Percentiles rank a stretch among this genome's conserved stretches.
These are phyloP conservation scores for Callithrix jacchus DNA, from an alignment of 2,113 vertebrate genomes.

Conservation along the genomic window DNA sequence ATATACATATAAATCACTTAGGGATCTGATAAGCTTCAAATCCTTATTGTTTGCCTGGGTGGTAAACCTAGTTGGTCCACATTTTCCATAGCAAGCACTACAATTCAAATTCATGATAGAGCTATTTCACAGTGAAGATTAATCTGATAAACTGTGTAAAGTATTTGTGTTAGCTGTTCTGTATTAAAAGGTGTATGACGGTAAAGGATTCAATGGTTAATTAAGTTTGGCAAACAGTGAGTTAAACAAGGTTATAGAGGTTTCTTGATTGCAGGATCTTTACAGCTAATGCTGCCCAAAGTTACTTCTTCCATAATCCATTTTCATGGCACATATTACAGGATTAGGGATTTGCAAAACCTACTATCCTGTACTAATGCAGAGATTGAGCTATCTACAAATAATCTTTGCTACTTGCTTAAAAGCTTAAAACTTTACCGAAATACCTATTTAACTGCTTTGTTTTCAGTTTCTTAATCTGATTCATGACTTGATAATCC, in stretches of 20 bases:
- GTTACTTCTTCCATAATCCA: neutral
- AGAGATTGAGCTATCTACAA: slow-evolving; percentile 37
- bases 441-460: slow-evolving; percentile 38
- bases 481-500: slow-evolving; percentile 18
- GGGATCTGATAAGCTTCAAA: neutral
- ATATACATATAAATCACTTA: neutral
- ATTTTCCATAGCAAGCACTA: neutral
- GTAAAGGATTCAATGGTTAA: neutral
- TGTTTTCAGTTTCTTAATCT: slow-evolving; percentile 56
- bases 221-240: neutral
- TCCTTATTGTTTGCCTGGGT: neutral
- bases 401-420: slow-evolving; percentile 53
- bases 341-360: slow-evolving; percentile 58
- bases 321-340: slow-evolving; percentile 37
- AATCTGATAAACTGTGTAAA: neutral
- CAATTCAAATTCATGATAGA: neutral
- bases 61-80: neutral
- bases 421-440: slow-evolving; percentile 44
- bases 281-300: neutral
- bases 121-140: neutral
- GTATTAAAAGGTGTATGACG: neutral
- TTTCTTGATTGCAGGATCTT: slow-evolving; percentile 2
- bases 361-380: neutral
- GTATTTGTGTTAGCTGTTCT: neutral
- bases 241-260: slow-evolving; percentile 8